These are phyloP conservation scores for Hypselothyrea guttata DNA, from an alignment of 2,888 invertebrate species.

Conservation along the genomic window DNA sequence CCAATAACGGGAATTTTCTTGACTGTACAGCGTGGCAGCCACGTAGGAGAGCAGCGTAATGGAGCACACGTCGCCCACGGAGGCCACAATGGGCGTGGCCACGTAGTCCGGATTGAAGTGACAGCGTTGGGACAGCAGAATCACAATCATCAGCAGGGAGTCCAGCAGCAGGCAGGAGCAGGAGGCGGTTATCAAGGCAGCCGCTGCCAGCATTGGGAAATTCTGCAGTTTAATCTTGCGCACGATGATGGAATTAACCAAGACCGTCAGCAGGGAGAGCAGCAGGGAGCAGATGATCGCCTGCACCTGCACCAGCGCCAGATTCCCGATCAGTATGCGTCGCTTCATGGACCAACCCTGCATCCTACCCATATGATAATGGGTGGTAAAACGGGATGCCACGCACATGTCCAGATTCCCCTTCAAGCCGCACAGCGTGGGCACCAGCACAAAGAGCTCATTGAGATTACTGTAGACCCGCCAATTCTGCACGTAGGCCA, in stretches of 20 bases:
- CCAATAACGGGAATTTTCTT: slow-evolving; percentile 5
- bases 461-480: slow-evolving; percentile 30
- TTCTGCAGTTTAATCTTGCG: background rate
- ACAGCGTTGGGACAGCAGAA: slow-evolving; percentile 46
- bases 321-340: slow-evolving; percentile 41
- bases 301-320: slow-evolving; percentile 50
- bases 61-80: slow-evolving; percentile 48
- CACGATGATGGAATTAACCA: background rate
- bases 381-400: slow-evolving; percentile 39
- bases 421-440: slow-evolving; percentile 45
- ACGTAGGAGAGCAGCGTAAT: slow-evolving; percentile 41
- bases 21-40: slow-evolving; percentile 28
- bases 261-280: slow-evolving; percentile 2
- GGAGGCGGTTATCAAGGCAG: slow-evolving; percentile 39
- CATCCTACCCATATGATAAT: slow-evolving; percentile 40
- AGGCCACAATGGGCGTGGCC: slow-evolving; percentile 53
- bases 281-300: slow-evolving; percentile 41
- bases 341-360: background rate
- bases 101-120: slow-evolving; percentile 52
- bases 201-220: slow-evolving; percentile 14
- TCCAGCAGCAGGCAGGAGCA: slow-evolving; percentile 42
- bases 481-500: slow-evolving; percentile 48
- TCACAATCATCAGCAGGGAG: slow-evolving; percentile 28
- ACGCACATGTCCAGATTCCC: slow-evolving; percentile 57
- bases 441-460: slow-evolving; percentile 39